A percentile compares a stretch with the other conserved stretches of the same genome.
Conservation (phyloP, 2,888 invertebrate species). For the Heliconius cydno region DNA sequence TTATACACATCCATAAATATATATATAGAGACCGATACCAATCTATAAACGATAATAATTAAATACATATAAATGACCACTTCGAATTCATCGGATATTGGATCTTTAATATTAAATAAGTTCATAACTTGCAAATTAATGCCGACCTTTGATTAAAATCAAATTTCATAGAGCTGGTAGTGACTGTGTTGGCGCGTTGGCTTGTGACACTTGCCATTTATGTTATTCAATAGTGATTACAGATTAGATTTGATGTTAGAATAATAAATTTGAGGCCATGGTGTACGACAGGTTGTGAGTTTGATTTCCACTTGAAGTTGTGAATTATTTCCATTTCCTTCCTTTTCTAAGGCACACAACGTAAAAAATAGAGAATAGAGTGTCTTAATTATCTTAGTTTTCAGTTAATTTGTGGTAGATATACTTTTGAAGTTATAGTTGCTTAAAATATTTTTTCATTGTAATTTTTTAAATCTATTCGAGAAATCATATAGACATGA, state of each 20-base stretch:
- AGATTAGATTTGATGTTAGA: neutral
- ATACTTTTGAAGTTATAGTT: no score
- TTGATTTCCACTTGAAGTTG: neutral
- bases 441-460: no score
- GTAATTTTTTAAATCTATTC: no score
- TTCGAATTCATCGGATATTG: conserved; percentile 22
- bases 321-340: neutral
- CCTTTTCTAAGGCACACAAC: neutral
- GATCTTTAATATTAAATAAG: conserved; percentile 30
- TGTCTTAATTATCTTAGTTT: neutral
- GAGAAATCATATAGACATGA: no score
- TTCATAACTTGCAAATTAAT: conserved; percentile 24
- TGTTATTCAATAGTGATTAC: neutral
- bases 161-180: neutral
- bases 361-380: neutral
- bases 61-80: conserved; percentile 22
- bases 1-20: neutral
- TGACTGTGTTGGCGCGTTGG: neutral
- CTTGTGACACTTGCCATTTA: neutral
- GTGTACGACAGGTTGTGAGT: neutral
- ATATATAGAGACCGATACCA: neutral
- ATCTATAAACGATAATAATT: conserved; percentile 10
- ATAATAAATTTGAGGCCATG: neutral
- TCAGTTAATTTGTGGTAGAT: neutral
- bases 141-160: conserved; percentile 26